These are phyloP conservation scores for Sterna hirundo DNA, from an alignment of 2,113 vertebrate species.

Conservation along the genomic window DNA sequence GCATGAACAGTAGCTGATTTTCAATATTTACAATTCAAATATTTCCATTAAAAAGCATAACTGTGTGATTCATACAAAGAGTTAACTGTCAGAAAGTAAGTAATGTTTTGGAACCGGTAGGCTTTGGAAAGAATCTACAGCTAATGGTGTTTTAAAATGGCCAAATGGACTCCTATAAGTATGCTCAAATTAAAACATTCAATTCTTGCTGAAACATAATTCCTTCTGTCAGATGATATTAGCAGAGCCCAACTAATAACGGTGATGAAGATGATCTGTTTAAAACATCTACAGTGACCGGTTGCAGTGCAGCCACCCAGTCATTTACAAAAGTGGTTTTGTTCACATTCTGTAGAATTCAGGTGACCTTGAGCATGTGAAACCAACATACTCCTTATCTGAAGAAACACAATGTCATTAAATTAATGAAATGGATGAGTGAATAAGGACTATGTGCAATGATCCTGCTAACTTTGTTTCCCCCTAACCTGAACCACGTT, in stretches of 20 bases:
- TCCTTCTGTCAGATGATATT: background rate
- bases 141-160: background rate
- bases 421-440: background rate
- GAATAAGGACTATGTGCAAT: background rate
- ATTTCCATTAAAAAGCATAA: background rate
- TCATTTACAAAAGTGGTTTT: background rate
- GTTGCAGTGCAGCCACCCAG: background rate
- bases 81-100: background rate
- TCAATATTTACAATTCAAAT: slow-evolving; percentile 45
- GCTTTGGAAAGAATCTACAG: background rate
- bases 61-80: background rate
- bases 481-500: background rate
- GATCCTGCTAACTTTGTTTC: background rate
- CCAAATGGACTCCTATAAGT: background rate
- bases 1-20: slow-evolving; percentile 18
- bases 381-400: background rate
- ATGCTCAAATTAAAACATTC: background rate
- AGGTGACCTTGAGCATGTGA: background rate
- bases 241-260: background rate
- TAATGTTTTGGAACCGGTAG: slow-evolving; percentile 11
- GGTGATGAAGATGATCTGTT: background rate
- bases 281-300: background rate
- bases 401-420: background rate
- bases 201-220: background rate
- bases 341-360: background rate